Percentiles rank a stretch among this genome's conserved stretches.
These are phyloP conservation scores for Phrynocephalus vlangalii DNA, from an alignment of 2,797 vertebrate species.

Conservation along the genomic window DNA sequence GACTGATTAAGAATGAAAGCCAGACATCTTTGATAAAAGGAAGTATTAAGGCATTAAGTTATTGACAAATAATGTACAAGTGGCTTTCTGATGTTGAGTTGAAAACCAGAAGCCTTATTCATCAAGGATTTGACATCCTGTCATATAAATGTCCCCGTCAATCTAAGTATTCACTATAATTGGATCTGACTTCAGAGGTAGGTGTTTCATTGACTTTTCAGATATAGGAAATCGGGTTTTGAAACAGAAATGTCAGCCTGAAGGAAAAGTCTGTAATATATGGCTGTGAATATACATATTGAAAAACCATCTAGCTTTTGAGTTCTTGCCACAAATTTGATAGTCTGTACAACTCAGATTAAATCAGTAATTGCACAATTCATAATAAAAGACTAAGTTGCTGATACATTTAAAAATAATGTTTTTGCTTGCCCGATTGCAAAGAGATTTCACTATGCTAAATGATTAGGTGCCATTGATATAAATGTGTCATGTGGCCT, in stretches of 20 bases:
- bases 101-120: conserved; percentile 73
- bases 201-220: conserved; percentile 75
- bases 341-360: background rate
- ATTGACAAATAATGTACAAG: conserved; percentile 67
- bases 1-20: conserved; percentile 25
- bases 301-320: background rate
- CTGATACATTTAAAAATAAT: background rate
- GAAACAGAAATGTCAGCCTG: conserved; percentile 69
- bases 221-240: conserved; percentile 70
- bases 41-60: conserved; percentile 40
- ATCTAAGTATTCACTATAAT: conserved; percentile 71
- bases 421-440: background rate
- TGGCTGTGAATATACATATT: conserved; percentile 57
- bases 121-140: conserved; percentile 75
- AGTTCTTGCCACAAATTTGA: background rate
- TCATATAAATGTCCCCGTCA: conserved; percentile 72
- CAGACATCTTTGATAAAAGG: conserved; percentile 9
- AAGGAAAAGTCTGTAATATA: conserved; percentile 61
- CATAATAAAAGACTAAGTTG: background rate
- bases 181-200: conserved; percentile 71
- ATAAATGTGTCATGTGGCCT: background rate
- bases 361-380: conserved; percentile 5
- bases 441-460: background rate
- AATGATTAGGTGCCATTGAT: background rate
- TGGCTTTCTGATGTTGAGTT: conserved; percentile 69